Evolutionary conservation across 1,140 invertebrate species (phyloP).

Genomic region (Saccostrea echinata): DNA sequence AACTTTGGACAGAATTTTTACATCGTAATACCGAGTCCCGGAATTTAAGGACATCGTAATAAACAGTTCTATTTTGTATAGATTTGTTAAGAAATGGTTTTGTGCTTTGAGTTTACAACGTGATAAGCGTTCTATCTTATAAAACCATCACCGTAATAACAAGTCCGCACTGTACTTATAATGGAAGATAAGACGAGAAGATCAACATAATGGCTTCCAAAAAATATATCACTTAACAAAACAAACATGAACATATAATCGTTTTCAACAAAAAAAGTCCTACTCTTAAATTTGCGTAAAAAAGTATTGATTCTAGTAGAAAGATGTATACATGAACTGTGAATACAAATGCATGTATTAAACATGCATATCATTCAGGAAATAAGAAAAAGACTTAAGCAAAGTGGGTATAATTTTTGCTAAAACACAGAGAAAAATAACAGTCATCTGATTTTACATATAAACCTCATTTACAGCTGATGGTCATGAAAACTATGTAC

Average conservation of each 20-base stretch:
- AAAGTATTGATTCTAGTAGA: background rate
- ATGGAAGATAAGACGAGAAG: background rate
- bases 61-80: no score
- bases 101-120: no score
- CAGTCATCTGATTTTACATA: background rate
- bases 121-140: no score
- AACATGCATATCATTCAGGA: background rate
- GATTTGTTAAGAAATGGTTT: no score
- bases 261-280: background rate
- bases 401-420: background rate
- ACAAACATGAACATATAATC: background rate
- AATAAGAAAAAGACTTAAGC: no score
- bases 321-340: background rate
- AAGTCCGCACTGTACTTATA: no score
- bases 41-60: no score
- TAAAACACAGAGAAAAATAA: background rate
- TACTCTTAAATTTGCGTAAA: no score
- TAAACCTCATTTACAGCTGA: background rate
- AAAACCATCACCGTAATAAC: no score
- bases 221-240: slow-evolving; percentile 2
- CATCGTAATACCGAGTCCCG: no score
- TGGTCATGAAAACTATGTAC: background rate
- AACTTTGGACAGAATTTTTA: no score
- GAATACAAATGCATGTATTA: background rate
- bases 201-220: background rate